Percentiles rank a stretch among this genome's conserved stretches.
Evolutionary conservation across 2,888 invertebrate species (phyloP).

Genomic region (Drosophila nigritarsus): DNA sequence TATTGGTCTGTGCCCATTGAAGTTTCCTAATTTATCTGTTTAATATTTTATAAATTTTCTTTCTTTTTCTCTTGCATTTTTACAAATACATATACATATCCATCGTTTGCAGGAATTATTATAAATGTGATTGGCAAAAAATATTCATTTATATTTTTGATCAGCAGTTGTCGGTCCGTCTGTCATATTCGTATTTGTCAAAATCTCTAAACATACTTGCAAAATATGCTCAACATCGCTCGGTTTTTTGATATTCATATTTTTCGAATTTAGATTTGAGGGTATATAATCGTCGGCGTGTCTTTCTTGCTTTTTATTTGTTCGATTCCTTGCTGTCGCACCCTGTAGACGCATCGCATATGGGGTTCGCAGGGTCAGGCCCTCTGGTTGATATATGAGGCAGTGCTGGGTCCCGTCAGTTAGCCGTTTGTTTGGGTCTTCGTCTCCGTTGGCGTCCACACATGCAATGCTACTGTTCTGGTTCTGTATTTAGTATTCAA

Average conservation of each 20-base stretch:
- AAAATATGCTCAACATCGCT: not conserved
- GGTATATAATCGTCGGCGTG: not conserved
- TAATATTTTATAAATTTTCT: not conserved
- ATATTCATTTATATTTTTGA: not conserved
- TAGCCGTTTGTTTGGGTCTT: conserved; percentile 29
- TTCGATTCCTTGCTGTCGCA: conserved; percentile 6
- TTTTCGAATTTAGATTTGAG: not conserved
- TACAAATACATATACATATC: not conserved
- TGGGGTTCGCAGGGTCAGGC: conserved; percentile 12
- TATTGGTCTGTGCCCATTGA: not conserved
- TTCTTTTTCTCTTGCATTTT: fast-evolving
- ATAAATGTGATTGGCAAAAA: no score
- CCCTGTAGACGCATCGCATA: conserved; percentile 23
- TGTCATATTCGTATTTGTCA: not conserved
- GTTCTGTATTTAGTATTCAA: conserved; percentile 16
- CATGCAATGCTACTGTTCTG: conserved; percentile 69
- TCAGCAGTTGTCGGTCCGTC: not conserved
- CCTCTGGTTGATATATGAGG: conserved; percentile 54
- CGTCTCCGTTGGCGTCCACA: conserved; percentile 41
- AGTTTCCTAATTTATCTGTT: not conserved
- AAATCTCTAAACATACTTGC: not conserved
- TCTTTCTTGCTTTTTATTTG: not conserved
- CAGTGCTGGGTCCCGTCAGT: conserved; percentile 32
- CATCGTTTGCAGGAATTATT: not conserved
- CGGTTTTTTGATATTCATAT: not conserved